Evolutionary conservation across 2,888 invertebrate species (phyloP), one percentile per base, ranked within the genome.

Genomic region (Iselma pallidipennis): DNA sequence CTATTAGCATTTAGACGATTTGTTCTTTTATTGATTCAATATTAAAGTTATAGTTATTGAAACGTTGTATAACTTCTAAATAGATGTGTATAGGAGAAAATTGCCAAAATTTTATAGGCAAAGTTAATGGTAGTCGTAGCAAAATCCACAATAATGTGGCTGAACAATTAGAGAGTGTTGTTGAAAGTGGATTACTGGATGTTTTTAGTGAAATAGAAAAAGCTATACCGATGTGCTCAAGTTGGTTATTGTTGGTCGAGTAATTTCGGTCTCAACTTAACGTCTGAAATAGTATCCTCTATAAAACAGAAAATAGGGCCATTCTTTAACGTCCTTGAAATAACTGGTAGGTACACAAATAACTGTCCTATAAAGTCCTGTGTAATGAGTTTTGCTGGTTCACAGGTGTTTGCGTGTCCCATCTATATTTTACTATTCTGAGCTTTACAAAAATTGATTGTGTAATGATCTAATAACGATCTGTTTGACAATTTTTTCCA

Each of bases 361-460:
- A 74, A 75, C 72, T 74, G 74, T 74, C 75, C 71, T 68, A 74
- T 75, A 75, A 75, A 75, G 67, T 72, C 66, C 67, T 59, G 59
- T 56, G 71, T 74, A 75, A 75, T 73, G 73, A 72, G 72, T 72
- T 70, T 69, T 67, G 71, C 67, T 37, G 16, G 75, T 73, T 74
- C 74, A 74, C 74, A 74, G 74, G 75, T 75, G 75, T 75, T 71
- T 69, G 68, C 68, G 69, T 68, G 72, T 68, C 66, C 16, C 37
- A 37, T 59, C 62, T 69, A 73, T 72, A 72, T 75, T 73, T 74
- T 68, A 74, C 69, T 72, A 72, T 72, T 67, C 45, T 37, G n/a
- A n/a, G 16, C 37, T 37, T 37, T 16, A 37, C 16, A 6, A 37
- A 37, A 37, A 16, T 7, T 16, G 7, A 37, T 37, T 16, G 16